phyloP scores from a whole-genome alignment of 1,140 invertebrate species.

The Drosophila kohkoa region DNA sequence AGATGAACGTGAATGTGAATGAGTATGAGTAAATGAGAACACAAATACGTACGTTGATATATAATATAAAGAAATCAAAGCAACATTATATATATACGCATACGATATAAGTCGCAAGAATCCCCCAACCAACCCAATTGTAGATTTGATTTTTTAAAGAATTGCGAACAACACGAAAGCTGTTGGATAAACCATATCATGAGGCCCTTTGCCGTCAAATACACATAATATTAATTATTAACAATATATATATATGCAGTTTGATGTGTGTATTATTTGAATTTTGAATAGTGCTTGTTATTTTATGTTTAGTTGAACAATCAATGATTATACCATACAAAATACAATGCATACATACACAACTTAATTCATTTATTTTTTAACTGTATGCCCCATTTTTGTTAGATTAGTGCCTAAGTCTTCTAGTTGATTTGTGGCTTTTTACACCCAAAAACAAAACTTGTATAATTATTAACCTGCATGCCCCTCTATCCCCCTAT shows the following conservation, averaged over 20 bases:
- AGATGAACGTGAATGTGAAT: constrained; percentile 1
- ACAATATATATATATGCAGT: constrained; percentile 20
- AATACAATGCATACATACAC: constrained; percentile 23
- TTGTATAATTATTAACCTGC: constrained; percentile 55
- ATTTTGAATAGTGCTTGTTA: constrained; percentile 73
- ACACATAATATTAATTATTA: constrained; percentile 51
- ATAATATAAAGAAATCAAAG: constrained; percentile 87
- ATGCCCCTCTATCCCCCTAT: constrained; percentile 1
- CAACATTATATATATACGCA: constrained; percentile 87
- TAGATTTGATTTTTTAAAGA: constrained; percentile 46
- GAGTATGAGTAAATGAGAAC: constrained; percentile 85
- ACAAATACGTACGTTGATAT: constrained; percentile 90
- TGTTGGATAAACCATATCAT: constrained; percentile 71
- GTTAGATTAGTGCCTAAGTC: constrained; percentile 81
- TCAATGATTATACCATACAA: constrained; percentile 39
- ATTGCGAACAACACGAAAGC: constrained; percentile 48
- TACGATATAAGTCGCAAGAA: constrained; percentile 87
- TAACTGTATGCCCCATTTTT: constrained; percentile 62
- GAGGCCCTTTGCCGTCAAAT: constrained; percentile 53
- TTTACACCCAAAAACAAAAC: constrained; percentile 72
- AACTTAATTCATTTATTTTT: constrained; percentile 27
- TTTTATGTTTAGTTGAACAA: constrained; percentile 79
- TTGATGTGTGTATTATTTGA: constrained; percentile 21
- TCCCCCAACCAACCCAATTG: constrained; percentile 28
- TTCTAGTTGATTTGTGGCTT: constrained; percentile 79